These are phyloP conservation scores for Cheirogaleus major DNA, from an alignment of 2,797 vertebrate genomes.

Conservation along the genomic window DNA sequence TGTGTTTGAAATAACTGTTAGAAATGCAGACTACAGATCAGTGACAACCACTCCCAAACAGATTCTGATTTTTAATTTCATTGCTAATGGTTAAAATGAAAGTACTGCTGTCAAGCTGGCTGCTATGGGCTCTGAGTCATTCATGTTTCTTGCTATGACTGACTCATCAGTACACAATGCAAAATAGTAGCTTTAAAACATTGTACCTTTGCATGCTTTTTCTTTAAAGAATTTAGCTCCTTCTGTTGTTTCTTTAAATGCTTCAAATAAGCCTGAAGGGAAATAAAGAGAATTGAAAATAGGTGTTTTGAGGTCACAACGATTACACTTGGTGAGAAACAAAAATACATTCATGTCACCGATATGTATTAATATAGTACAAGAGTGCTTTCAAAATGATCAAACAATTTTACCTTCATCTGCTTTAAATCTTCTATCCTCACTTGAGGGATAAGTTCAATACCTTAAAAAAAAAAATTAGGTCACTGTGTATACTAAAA, in stretches of 20 bases:
- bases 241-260: conserved; percentile 99
- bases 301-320: conserved; percentile 13
- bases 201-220: conserved; percentile 96
- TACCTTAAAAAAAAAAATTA: conserved; percentile 87
- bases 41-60: neutral
- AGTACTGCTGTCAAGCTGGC: neutral
- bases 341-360: neutral
- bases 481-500: conserved; percentile 65
- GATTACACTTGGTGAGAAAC: neutral
- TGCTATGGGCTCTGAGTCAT: neutral
- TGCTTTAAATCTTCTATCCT: conserved; percentile 98
- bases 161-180: neutral
- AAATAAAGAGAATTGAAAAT: conserved; percentile 53
- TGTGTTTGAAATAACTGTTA: neutral
- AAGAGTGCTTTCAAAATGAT: conserved; percentile 21
- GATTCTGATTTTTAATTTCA: neutral
- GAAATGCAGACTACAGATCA: neutral
- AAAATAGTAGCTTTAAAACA: neutral
- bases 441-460: conserved; percentile 93
- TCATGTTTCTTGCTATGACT: neutral
- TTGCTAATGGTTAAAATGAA: neutral
- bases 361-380: neutral
- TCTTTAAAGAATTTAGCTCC: conserved; percentile 95
- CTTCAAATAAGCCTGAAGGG: conserved; percentile 94
- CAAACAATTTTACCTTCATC: conserved; percentile 92